These are phyloP conservation scores for Setophaga petechia DNA, from an alignment of 2,113 vertebrate genomes.

Conservation along the genomic window DNA sequence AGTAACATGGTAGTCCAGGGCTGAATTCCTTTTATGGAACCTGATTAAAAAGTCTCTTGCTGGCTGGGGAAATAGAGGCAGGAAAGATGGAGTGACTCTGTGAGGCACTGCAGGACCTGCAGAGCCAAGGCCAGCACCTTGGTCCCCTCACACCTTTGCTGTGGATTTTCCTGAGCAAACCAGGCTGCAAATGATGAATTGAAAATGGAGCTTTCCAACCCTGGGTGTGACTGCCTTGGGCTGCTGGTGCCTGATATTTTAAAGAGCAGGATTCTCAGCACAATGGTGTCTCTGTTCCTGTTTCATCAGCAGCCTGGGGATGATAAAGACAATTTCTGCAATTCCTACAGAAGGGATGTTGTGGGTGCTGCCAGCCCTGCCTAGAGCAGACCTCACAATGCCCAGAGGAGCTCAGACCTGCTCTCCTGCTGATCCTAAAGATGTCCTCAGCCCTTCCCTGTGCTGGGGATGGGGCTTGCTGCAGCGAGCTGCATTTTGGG, in stretches of 20 bases:
- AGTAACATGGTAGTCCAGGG: neutral
- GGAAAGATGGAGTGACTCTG: neutral
- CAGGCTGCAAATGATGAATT: neutral
- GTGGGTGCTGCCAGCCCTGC: neutral
- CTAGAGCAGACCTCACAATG: rapidly evolving
- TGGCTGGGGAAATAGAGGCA: neutral
- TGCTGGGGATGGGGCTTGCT: neutral
- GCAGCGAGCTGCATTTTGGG: constrained; percentile 35
- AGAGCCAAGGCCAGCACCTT: neutral
- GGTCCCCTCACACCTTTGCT: neutral
- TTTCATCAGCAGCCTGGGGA: neutral
- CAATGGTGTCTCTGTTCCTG: rapidly evolving
- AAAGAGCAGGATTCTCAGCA: neutral
- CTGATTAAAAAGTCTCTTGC: neutral
- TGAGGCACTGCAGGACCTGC: neutral
- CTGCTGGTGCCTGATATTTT: neutral
- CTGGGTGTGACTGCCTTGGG: neutral
- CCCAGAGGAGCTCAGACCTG: neutral
- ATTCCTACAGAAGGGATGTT: neutral
- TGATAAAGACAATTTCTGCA: neutral
- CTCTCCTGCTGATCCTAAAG: neutral
- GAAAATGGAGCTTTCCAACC: neutral
- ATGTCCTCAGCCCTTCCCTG: neutral
- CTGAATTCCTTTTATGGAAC: neutral
- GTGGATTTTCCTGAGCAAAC: neutral